Percentiles rank a stretch among this genome's conserved stretches.
Conservation (phyloP, 2,888 invertebrate genomes). For the Pedicia rivosa region DNA sequence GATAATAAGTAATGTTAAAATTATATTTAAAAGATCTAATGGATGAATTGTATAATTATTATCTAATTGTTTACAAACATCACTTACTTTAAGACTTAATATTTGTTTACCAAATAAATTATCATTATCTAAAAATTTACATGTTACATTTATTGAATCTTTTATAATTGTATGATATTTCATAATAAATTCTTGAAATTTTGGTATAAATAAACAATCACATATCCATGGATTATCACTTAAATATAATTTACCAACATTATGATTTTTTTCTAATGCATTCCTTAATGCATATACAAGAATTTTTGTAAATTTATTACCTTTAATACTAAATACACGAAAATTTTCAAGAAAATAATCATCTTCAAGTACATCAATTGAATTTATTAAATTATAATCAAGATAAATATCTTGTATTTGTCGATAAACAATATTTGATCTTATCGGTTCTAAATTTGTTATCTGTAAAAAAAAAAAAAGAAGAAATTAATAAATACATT, state of each 20-base stretch:
- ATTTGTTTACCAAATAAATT: constrained; percentile 35
- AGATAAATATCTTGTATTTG: constrained; percentile 56
- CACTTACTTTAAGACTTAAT: constrained; percentile 46
- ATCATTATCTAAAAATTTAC: constrained; percentile 41
- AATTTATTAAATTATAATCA: constrained; percentile 55
- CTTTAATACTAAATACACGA: constrained; percentile 57
- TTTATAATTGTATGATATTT: constrained; percentile 53
- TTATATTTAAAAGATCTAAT: constrained; percentile 55
- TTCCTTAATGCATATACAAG: constrained; percentile 70
- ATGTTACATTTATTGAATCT: constrained; percentile 53
- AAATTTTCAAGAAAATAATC: constrained; percentile 64
- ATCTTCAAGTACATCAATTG: constrained; percentile 53
- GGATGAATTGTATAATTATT: constrained; percentile 42
- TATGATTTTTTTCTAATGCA: constrained; percentile 53
- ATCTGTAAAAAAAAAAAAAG: too few species aligned
- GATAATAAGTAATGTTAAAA: constrained; percentile 49
- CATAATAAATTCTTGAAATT: constrained; percentile 51
- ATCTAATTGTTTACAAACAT: constrained; percentile 46
- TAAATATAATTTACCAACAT: constrained; percentile 49
- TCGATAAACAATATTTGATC: constrained; percentile 31
- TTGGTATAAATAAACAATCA: constrained; percentile 63
- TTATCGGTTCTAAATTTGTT: constrained; percentile 4
- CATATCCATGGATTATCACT: constrained; percentile 72
- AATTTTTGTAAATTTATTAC: constrained; percentile 54
- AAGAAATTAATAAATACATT: too few species aligned